Base-by-base conservation (phyloP, 2,113 vertebrate genomes). In the Tyto alba region DNA sequence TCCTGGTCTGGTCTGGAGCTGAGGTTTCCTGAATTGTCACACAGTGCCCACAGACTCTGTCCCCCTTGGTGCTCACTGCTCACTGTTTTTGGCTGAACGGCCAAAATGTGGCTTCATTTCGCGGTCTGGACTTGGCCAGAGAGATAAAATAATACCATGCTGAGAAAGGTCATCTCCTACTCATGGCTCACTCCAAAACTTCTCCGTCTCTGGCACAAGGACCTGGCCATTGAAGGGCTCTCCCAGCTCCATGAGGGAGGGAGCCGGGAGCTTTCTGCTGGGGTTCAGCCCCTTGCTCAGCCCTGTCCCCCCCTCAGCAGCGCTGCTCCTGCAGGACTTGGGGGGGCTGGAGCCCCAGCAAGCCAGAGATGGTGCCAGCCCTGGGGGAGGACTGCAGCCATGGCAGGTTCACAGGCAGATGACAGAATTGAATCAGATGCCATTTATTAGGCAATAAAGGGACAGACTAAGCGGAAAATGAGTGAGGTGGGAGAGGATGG, bases 341-440 rank as follows among this genome's bases (percentile, higher is more conserved):
- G 16, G 25, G 25, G n/a, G 19, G 9, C 45, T 27, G 90, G 40
- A 79, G 43, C 68, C 21, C 77, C 40, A 40, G 38, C 23, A 63
- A 82, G 32, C 22, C 2, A 2, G 29, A 45, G 52, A 41, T 0
- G 1, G 14, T 50, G 40, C 16, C 41, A 40, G 69, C 63, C 69
- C 21, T 3, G 0, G 32, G 29, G 17, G 34, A 50, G 47, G 10
- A 55, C 27, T 6, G 7, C 60, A 50, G n/a, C 16, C n/a, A 48
- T 0, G 0, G 34, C 66, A 67, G 48, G 20, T 45, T 66, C 13
- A 0, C 57, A 15, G 50, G 34, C 4, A 2, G 47, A 53, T 67
- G n/a, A 38, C 57, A 79, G 60, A 79, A 87, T 32, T 68, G 22
- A 84, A 55, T 81, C 72, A 71, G 27, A 80, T 0, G 5, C 38